Evolutionary conservation across 2,888 invertebrate genomes (phyloP).

Genomic region (Diarsia mendica): DNA sequence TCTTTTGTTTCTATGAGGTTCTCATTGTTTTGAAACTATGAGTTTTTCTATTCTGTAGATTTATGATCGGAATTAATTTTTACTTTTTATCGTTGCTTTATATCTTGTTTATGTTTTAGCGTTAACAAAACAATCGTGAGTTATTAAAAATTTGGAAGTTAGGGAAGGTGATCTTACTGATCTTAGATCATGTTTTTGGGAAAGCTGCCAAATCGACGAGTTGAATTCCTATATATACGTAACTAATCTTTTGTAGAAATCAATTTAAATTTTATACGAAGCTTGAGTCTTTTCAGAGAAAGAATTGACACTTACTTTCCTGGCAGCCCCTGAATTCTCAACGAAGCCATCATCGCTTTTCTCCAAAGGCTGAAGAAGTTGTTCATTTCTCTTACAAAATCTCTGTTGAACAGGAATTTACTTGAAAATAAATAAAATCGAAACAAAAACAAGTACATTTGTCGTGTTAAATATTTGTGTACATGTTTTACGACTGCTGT

Average conservation of each 20-base stretch:
- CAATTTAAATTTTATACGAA: not conserved
- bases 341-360: not conserved
- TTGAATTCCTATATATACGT: not conserved
- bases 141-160: not conserved
- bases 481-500: conserved; percentile 82
- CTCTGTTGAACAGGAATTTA: not conserved
- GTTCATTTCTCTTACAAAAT: not conserved
- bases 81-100: conserved; percentile 29
- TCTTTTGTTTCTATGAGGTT: conserved; percentile 31
- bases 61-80: conserved; percentile 46
- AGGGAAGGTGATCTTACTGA: not conserved
- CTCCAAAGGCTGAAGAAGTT: not conserved
- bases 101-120: conserved; percentile 11
- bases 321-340: not conserved
- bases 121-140: not conserved
- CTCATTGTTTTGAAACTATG: conserved; percentile 31
- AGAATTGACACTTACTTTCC: not conserved
- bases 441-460: conserved; percentile 62
- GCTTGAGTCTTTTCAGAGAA: not conserved
- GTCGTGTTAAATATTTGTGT: conserved; percentile 66
- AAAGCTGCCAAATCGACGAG: not conserved
- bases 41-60: conserved; percentile 28
- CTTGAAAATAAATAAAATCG: conserved; percentile 8
- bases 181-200: not conserved
- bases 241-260: not conserved